Conservation (phyloP, 2,888 invertebrate species). For the Cabera pusaria region DNA sequence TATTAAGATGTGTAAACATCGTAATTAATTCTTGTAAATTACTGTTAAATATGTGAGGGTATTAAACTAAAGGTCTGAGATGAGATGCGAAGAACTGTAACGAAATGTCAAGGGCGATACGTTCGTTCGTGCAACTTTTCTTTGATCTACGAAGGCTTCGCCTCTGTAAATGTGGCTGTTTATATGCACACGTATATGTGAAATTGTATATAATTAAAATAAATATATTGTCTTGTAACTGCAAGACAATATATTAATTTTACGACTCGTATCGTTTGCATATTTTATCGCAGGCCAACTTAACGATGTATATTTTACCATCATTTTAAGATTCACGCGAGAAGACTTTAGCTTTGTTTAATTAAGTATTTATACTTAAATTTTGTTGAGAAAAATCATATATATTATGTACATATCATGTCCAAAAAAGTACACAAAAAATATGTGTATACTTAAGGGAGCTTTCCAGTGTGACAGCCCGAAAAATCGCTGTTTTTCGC, state of each 20-base stretch:
- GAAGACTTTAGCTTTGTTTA: too few relatives aligned
- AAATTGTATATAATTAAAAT: constrained; percentile 13
- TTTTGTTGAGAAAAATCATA: too few relatives aligned
- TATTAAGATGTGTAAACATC: constrained; percentile 21
- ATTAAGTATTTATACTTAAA: too few relatives aligned
- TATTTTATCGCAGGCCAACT: constrained; percentile 5
- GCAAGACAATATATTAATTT: too few relatives aligned
- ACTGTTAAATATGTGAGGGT: constrained; percentile 39
- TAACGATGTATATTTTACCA: too few relatives aligned
- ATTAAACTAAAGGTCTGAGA: constrained; percentile 50
- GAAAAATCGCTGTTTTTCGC: too few relatives aligned
- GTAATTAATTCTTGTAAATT: constrained; percentile 33
- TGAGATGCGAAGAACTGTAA: constrained; percentile 49
- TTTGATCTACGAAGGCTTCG: constrained; percentile 20
- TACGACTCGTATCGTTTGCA: constrained; percentile 1
- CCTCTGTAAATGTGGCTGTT: constrained; percentile 15
- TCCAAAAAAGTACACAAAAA: too few relatives aligned
- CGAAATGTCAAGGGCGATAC: constrained; percentile 65
- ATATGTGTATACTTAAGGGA: too few relatives aligned
- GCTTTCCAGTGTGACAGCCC: too few relatives aligned
- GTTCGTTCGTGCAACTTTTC: constrained; percentile 32
- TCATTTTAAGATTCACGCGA: too few relatives aligned
- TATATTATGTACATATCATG: too few relatives aligned
- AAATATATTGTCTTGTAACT: constrained; percentile 10
- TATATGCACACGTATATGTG: constrained; percentile 13